Evolutionary conservation across 92 coral and sea anemone genomes (phyloP).

Genomic region (Epizoanthus stellaris): DNA sequence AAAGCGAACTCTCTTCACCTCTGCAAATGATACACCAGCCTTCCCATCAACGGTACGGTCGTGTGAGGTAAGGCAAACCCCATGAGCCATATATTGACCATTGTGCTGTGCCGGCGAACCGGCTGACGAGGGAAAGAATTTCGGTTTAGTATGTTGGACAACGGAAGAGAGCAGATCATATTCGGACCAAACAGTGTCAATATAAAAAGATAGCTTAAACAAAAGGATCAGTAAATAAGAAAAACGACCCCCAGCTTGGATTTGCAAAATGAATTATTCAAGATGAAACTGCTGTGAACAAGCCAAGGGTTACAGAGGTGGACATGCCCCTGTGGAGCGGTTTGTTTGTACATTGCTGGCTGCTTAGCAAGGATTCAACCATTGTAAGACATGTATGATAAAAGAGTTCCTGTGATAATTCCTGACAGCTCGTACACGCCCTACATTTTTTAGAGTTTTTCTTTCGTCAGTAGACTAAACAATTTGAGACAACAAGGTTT

Average conservation of each 20-base stretch:
- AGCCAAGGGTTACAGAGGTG: background rate
- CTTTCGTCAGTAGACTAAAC: no score
- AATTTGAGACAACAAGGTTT: no score
- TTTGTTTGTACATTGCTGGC: background rate
- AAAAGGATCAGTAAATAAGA: background rate
- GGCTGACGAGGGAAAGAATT: background rate
- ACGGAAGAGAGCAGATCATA: background rate
- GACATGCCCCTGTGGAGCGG: background rate
- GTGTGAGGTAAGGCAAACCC: background rate
- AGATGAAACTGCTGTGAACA: background rate
- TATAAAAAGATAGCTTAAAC: background rate
- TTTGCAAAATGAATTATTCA: background rate
- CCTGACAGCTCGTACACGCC: no score
- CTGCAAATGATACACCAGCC: no score
- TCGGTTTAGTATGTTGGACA: background rate
- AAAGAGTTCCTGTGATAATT: no score
- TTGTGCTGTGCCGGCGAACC: background rate
- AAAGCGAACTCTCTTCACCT: no score
- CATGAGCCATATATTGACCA: background rate
- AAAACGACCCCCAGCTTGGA: slow-evolving; percentile 5
- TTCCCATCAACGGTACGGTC: no score
- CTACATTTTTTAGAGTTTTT: no score
- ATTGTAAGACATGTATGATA: no score
- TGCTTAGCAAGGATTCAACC: no score
- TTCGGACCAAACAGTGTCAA: background rate